A percentile compares a stretch with the other conserved stretches of the same genome.
phyloP scores from a whole-genome alignment of 2,888 invertebrate species.

The Nephrotoma flavescens region DNA sequence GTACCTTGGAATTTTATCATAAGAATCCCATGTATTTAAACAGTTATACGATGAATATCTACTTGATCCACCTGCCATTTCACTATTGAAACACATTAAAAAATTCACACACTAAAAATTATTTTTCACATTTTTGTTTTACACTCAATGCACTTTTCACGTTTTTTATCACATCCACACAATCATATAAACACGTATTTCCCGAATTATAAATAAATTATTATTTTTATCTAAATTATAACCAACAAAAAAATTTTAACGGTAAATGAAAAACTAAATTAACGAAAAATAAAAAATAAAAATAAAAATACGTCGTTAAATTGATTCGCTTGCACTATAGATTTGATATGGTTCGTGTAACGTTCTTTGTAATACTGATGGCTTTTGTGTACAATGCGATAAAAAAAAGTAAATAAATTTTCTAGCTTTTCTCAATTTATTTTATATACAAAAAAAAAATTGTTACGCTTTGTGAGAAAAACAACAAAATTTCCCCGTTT shows the following conservation, averaged over 20 bases:
- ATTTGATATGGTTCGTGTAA: background rate
- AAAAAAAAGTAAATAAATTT: background rate
- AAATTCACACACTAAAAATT: background rate
- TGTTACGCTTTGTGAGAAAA: background rate
- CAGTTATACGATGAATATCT: conserved; percentile 82
- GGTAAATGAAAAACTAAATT: background rate
- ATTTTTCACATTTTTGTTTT: background rate
- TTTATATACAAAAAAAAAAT: background rate
- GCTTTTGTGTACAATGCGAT: background rate
- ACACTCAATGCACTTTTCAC: background rate
- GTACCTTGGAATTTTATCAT: conserved; percentile 81
- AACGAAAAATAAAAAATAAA: background rate
- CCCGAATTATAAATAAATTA: background rate
- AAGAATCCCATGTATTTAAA: conserved; percentile 80
- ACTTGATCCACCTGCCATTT: conserved; percentile 41
- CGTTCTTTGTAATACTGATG: background rate
- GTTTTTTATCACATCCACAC: background rate
- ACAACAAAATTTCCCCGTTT: background rate
- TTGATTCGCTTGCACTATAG: background rate
- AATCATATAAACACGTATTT: background rate
- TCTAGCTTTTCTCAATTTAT: background rate
- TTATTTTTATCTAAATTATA: background rate
- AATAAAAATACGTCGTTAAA: background rate
- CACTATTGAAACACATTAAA: conserved; percentile 18
- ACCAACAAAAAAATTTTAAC: background rate